phyloP scores from a whole-genome alignment of 2,113 vertebrate species.

The Callorhinus ursinus region DNA sequence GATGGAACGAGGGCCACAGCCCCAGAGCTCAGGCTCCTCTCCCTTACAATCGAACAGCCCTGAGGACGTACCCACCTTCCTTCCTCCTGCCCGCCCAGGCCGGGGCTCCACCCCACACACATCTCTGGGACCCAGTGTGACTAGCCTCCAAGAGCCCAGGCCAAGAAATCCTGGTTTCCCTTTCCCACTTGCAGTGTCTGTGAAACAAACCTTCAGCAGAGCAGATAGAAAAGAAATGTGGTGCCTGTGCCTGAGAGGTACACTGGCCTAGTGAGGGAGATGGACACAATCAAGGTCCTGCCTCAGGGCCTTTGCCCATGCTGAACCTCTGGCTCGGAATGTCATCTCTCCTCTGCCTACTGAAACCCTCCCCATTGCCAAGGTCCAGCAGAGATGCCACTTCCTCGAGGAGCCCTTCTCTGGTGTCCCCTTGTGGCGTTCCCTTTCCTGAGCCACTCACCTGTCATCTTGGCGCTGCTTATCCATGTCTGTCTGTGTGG shows the following conservation, averaged over 20 bases:
- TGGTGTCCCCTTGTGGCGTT: background rate
- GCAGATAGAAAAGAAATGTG: accelerated
- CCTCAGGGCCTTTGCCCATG: background rate
- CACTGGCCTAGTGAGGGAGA: too few relatives aligned
- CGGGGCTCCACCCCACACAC: background rate
- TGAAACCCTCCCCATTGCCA: background rate
- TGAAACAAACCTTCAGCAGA: background rate
- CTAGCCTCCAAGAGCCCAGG: background rate
- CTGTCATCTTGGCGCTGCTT: background rate
- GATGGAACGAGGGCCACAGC: accelerated
- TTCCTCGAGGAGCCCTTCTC: background rate
- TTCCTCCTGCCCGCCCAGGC: background rate
- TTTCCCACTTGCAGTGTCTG: background rate
- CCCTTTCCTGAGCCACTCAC: background rate
- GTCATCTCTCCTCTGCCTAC: background rate
- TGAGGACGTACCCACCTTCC: accelerated
- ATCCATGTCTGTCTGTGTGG: background rate
- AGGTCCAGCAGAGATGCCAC: background rate
- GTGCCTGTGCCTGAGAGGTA: background rate
- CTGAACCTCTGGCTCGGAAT: background rate
- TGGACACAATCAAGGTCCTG: too few relatives aligned
- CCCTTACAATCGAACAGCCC: accelerated
- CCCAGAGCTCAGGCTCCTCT: background rate
- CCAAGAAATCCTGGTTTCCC: background rate
- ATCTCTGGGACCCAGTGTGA: background rate